Evolutionary conservation across 2,888 invertebrate species (phyloP).

Genomic region (Nomada hirtipes): DNA sequence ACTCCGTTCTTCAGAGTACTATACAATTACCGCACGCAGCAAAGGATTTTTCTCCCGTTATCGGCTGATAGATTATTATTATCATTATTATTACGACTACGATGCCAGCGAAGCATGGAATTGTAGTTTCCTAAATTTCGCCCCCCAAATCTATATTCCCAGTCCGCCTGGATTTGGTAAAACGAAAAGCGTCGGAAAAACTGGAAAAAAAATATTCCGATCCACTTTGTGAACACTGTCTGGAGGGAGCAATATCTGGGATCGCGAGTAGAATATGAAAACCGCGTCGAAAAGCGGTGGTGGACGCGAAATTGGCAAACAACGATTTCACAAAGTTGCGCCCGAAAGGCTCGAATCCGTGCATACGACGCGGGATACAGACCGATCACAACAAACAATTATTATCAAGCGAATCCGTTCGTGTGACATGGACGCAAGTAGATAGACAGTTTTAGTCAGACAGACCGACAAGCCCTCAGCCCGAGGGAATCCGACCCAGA

Average conservation of each 20-base stretch:
- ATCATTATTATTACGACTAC: too few species aligned
- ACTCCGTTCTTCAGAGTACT: too few species aligned
- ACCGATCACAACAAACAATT: constrained; percentile 66
- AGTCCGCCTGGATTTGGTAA: too few species aligned
- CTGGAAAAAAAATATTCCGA: not conserved
- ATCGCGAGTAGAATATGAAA: constrained; percentile 32
- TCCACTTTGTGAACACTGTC: not conserved
- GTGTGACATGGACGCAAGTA: constrained; percentile 70
- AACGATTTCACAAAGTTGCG: constrained; percentile 38
- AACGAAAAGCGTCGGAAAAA: not conserved
- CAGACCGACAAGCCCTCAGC: constrained; percentile 68
- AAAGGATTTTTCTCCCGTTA: too few species aligned
- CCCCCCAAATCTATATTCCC: too few species aligned
- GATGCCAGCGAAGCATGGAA: too few species aligned
- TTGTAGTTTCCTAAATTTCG: too few species aligned
- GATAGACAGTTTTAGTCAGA: constrained; percentile 65
- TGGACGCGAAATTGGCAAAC: constrained; percentile 47
- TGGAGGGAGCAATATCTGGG: constrained; percentile 22
- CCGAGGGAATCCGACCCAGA: constrained; percentile 60
- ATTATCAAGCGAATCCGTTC: constrained; percentile 69
- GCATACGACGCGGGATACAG: constrained; percentile 20
- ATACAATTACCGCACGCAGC: too few species aligned
- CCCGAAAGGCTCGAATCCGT: constrained; percentile 25
- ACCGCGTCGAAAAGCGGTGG: constrained; percentile 26
- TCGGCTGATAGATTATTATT: too few species aligned